Percentiles rank a stretch among this genome's conserved stretches.
Evolutionary conservation across 2,797 vertebrate genomes (phyloP).

Genomic region (Diceros bicornis): DNA sequence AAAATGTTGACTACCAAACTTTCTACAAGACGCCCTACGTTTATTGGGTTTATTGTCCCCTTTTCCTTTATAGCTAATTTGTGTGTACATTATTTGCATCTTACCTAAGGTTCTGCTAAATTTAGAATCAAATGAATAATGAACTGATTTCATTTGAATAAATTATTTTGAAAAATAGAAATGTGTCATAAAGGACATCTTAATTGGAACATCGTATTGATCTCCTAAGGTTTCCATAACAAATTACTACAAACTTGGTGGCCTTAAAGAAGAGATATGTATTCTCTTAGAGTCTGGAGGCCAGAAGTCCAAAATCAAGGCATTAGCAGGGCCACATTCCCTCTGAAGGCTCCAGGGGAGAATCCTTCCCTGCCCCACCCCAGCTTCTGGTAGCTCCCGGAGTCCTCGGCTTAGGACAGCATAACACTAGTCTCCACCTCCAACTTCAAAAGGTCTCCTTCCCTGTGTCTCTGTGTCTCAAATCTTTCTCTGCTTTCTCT

Average conservation of each 20-base stretch:
- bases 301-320: background rate
- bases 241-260: background rate
- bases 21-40: background rate
- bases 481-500: too few species aligned
- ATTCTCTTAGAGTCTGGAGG: background rate
- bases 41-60: too few species aligned
- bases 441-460: too few species aligned
- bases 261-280: background rate
- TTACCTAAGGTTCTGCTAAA: background rate
- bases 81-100: background rate
- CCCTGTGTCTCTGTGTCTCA: too few species aligned
- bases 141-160: background rate
- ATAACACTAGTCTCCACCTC: too few species aligned
- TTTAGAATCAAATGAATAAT: background rate
- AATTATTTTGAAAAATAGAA: background rate
- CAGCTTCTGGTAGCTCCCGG: too few species aligned
- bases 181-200: background rate
- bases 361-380: too few species aligned
- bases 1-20: background rate
- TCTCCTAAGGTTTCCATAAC: background rate
- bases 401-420: too few species aligned
- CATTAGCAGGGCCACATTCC: too few species aligned
- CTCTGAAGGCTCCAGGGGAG: too few species aligned
- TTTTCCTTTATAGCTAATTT: background rate
- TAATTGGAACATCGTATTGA: background rate